Base-by-base conservation (phyloP, 2,113 vertebrate genomes). In the Sylvilagus bachmani region DNA sequence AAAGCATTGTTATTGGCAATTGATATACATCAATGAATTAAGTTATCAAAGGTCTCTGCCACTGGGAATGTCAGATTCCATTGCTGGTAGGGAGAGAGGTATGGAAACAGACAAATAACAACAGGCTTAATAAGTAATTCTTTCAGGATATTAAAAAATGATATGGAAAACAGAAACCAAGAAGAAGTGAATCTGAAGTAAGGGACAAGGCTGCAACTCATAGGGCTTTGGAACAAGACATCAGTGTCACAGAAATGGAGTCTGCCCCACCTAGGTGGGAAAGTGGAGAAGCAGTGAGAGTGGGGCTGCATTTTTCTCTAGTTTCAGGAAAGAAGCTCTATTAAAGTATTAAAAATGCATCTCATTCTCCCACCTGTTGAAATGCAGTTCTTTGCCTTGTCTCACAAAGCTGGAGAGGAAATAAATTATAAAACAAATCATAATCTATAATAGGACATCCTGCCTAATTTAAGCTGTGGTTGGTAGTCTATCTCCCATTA, bases 341-440 rank as follows among this genome's bases (percentile, higher is more conserved):
- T 36, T 19, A 53, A 31, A 7, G 0, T 92, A 83, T 79, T 84
- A 33, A 90, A 94, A 77, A n/a, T 82, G 38, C 13, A 33, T 61
- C 53, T 53, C 8, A 70, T 86, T 83, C 44, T 91, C 13, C 84
- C 22, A 75, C 33, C n/a, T 75, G 69, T 69, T 75, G 1, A 9
- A 33, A 13, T 78, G 4, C 27, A 86, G 36, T 85, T 84, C 27
- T 67, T 77, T 33, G 70, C 53, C 69, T 87, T 82, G 38, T 84
- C 80, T 94, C 17, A 74, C 71, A 93, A 25, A 33, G 31, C 36
- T 71, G 9, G 44, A 66, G 69, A 31, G 67, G 16, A 97, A 93
- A 95, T 86, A 79, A 93, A 92, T 94, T 92, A 89, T 80, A 88
- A 81, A 96, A 44, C 91, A 85, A 77, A 80, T 78, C 55, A 58